Evolutionary conservation across 2,797 vertebrate species (phyloP).

Genomic region (Lagothrix lagotricha): DNA sequence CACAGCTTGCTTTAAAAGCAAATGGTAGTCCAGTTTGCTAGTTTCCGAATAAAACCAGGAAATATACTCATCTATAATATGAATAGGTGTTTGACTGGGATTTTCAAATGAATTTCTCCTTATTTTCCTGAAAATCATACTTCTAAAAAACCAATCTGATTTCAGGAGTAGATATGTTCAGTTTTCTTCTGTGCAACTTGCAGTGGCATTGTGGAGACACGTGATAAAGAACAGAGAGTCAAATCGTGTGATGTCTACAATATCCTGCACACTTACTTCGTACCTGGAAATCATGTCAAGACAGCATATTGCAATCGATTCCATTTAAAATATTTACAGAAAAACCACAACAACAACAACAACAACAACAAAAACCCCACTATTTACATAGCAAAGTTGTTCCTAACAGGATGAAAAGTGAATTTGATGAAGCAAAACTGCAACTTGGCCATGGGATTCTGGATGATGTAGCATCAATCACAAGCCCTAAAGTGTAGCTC

Average conservation of each 20-base stretch:
- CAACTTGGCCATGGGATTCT: neutral
- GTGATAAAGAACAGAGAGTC: neutral
- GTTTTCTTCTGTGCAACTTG: neutral
- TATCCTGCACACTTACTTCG: neutral
- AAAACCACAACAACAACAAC: no score
- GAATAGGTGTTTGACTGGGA: neutral
- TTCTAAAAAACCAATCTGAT: constrained; percentile 6
- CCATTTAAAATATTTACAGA: neutral
- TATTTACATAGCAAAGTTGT: neutral
- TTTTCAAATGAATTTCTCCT: neutral
- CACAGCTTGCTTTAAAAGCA: neutral
- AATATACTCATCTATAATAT: neutral
- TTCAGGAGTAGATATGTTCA: neutral
- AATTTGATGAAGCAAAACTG: neutral
- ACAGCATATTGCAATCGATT: neutral
- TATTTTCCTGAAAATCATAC: neutral
- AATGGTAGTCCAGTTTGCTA: neutral
- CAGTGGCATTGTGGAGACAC: neutral
- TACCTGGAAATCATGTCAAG: neutral
- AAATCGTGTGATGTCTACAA: neutral
- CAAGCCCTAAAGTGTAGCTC: neutral
- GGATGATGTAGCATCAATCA: neutral
- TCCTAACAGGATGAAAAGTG: neutral
- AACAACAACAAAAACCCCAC: neutral
- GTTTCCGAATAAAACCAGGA: neutral